Conservation (phyloP, 2,888 invertebrate species). For the Caenorhabditis sp. region DNA sequence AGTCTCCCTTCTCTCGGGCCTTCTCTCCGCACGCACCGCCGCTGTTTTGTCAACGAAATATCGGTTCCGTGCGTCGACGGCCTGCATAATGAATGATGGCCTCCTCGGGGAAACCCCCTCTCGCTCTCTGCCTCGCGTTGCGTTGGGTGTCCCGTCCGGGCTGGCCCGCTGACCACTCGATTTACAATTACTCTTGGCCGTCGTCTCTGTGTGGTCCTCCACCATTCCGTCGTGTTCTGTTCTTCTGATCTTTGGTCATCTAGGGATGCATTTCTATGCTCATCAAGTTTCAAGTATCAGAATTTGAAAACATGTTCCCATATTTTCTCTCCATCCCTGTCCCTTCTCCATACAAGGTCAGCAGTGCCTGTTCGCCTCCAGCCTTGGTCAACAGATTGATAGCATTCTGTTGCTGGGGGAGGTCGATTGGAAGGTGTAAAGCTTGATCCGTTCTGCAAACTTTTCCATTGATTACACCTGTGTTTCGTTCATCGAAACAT, state of each 20-base stretch:
- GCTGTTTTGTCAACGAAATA: conserved; percentile 64
- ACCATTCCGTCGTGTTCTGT: conserved; percentile 36
- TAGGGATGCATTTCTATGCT: neutral
- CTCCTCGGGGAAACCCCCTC: conserved; percentile 48
- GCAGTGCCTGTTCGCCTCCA: neutral
- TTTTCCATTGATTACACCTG: conserved; percentile 7
- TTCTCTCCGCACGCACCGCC: conserved; percentile 15
- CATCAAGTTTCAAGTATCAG: too few relatives aligned
- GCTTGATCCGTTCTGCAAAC: conserved; percentile 19
- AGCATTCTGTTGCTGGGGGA: too few relatives aligned
- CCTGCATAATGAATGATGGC: conserved; percentile 56
- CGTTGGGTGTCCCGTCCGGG: neutral
- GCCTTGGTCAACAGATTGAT: conserved; percentile 35
- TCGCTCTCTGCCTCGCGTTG: conserved; percentile 1
- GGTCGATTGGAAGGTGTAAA: conserved; percentile 11
- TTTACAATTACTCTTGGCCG: conserved; percentile 55
- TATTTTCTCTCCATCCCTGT: neutral
- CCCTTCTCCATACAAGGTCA: conserved; percentile 14
- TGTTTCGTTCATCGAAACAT: conserved; percentile 23
- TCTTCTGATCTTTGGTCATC: conserved; percentile 48
- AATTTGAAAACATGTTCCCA: too few relatives aligned
- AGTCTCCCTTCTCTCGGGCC: conserved; percentile 3
- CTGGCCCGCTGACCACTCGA: conserved; percentile 20
- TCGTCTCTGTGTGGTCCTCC: conserved; percentile 9
- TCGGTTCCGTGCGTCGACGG: conserved; percentile 51